Base-by-base conservation (phyloP, 92 coral and sea anemone genomes). In the Porites rus region DNA sequence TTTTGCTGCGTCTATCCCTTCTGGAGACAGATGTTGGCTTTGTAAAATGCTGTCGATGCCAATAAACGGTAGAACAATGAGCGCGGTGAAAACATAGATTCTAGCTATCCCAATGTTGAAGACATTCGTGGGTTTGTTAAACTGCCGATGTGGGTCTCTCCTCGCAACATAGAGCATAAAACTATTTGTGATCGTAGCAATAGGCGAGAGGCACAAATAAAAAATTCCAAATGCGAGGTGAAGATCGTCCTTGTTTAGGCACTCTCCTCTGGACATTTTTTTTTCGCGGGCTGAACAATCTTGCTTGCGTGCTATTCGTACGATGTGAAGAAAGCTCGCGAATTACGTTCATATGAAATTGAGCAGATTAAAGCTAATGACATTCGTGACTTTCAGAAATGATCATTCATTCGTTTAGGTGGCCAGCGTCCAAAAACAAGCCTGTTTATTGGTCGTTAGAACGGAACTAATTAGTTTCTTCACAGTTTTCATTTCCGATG, bases 131-230 rank as follows among this genome's bases (percentile, higher is more conserved):
- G 88, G 81, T 75, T 75, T 84, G 80, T 63, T 75, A 51, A 84
- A 75, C 28, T 11, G 58, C 54, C 76, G 75, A 54, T 74, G 81
- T 22, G 88, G 88, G 60, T 84, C 88, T 9, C 88, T 75, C 17
- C 25, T 75, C 17, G 66, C 81, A 46, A 84, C 10, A 53, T 74
- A 84, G 5, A 84, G 81, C 12, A 84, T 3, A 54, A 74, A 52
- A 6, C 88, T 65, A 51, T 74, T 76, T 52, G 72, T 75, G 65
- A 75, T 4, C 20, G 65, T 20, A 8, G 81, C 81, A 13, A 65
- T 53, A 0, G 64, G 73, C n/a, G 88, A 52, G 22, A 76, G 20
- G 5, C 75, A 24, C 11, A 84, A 65, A 56, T 69, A 76, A 11
- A 74, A 7, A 12, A 74, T 51, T 87, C 78, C 86, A 60, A 72